Conservation (phyloP, 2,797 vertebrate species). For the Cynodonichthys magdalenae region DNA sequence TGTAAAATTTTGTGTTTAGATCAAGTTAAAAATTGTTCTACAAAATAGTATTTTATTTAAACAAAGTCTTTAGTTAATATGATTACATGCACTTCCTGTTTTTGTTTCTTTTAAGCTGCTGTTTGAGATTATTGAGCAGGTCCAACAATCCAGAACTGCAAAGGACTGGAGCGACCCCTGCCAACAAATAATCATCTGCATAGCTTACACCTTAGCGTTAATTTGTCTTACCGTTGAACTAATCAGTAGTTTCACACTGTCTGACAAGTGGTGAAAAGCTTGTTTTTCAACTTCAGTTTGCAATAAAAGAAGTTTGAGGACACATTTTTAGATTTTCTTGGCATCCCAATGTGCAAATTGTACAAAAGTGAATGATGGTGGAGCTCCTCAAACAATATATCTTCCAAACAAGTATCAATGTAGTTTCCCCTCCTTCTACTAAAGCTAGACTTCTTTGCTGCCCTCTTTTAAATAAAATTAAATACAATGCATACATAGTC, state of each 20-base stretch:
- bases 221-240: not conserved
- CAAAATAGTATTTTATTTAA: too few species aligned
- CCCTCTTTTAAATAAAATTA: too few species aligned
- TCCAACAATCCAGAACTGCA: too few species aligned
- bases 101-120: too few species aligned
- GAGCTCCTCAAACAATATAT: not conserved
- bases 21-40: too few species aligned
- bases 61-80: too few species aligned
- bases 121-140: too few species aligned
- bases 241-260: not conserved
- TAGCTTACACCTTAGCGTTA: too few species aligned
- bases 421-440: not conserved
- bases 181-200: too few species aligned
- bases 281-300: not conserved
- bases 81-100: too few species aligned
- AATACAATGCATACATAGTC: too few species aligned
- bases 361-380: not conserved
- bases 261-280: not conserved
- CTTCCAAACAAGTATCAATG: not conserved
- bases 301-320: not conserved
- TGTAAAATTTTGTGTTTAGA: too few species aligned
- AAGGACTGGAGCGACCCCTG: not conserved
- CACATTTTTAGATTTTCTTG: not conserved
- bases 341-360: not conserved
- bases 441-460: not conserved